Base-by-base conservation (phyloP, 1,140 invertebrate genomes). In the Lepidurus couesii region DNA sequence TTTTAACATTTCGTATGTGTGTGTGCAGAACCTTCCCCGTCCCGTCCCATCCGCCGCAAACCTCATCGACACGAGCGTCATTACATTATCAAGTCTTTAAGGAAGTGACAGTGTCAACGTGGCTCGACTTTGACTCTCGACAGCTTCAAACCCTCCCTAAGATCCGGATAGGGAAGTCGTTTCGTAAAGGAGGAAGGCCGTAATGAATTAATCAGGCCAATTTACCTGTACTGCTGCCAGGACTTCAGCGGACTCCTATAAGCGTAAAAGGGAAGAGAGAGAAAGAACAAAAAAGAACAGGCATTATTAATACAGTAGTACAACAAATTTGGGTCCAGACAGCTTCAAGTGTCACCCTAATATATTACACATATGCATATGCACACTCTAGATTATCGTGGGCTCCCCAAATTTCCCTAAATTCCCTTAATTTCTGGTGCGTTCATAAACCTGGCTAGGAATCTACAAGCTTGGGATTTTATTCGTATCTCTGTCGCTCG, bases 161-260 rank as follows among this genome's bases (percentile, higher is more conserved):
- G 53, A 65, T 65, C 53, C 53, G 53, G 53, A 65, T 21, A 65
- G 53, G 34, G 53, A 65, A n/a, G 53, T 65, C n/a, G 53, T 65
- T 65, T 65, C 16, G 53, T 65, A 65, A 13, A 21, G 16, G 16
- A 65, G 16, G 53, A 13, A 7, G 13, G 16, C 13, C 13, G 16
- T 65, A 65, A 65, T 65, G 21, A 65, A 65, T 65, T 65, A 65
- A 65, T 4, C 53, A 65, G 16, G 53, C n/a, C 53, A 65, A 21
- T 43, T 74, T 75, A 77, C 73, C 79, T 79, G 76, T 78, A 21
- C 53, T 42, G 53, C 42, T 77, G 73, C 78, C 73, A 79, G 16
- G 78, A 75, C 42, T 77, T 74, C 44, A 45, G 73, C 24, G 78
- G 73, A 44, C 73, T 79, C 78, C 78, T 79, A 45, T 4, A 73